Conservation (phyloP, 2,797 vertebrate species). For the Lemur catta region DNA sequence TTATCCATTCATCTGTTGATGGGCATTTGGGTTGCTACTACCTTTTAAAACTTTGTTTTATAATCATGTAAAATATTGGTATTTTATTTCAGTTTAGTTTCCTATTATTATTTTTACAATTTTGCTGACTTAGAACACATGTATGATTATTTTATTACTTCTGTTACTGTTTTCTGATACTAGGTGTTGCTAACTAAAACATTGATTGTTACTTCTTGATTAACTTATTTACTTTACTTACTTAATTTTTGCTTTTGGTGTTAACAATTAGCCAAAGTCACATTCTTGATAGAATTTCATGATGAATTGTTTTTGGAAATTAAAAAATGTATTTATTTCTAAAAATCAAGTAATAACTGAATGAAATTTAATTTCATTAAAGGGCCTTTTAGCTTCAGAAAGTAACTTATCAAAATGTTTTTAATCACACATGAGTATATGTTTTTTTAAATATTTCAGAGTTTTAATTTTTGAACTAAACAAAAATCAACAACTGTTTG, state of each 20-base stretch:
- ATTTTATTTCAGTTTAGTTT: conserved; percentile 40
- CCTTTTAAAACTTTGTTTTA: conserved; percentile 33
- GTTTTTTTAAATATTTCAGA: not conserved
- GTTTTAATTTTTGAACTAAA: conserved; percentile 42
- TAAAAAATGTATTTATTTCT: conserved; percentile 12
- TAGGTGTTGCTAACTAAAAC: not conserved
- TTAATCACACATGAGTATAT: not conserved
- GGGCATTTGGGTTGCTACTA: not conserved
- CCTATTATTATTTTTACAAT: not conserved
- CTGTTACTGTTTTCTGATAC: not conserved
- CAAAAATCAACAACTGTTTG: not conserved
- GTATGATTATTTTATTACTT: conserved; percentile 1
- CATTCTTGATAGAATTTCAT: conserved; percentile 26
- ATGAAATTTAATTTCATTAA: conserved; percentile 30
- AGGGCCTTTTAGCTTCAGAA: not conserved
- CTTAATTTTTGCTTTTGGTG: conserved; percentile 7
- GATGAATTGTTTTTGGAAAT: conserved; percentile 32
- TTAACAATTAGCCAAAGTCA: conserved; percentile 9
- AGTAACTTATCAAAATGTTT: conserved; percentile 27
- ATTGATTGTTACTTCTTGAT: conserved; percentile 18
- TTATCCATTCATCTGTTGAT: not conserved
- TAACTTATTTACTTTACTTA: not conserved
- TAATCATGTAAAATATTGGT: conserved; percentile 15
- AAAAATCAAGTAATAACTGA: conserved; percentile 17
- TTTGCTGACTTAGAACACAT: not conserved